Conservation (phyloP, 2,888 invertebrate genomes). For the Xestia rhomboidea region DNA sequence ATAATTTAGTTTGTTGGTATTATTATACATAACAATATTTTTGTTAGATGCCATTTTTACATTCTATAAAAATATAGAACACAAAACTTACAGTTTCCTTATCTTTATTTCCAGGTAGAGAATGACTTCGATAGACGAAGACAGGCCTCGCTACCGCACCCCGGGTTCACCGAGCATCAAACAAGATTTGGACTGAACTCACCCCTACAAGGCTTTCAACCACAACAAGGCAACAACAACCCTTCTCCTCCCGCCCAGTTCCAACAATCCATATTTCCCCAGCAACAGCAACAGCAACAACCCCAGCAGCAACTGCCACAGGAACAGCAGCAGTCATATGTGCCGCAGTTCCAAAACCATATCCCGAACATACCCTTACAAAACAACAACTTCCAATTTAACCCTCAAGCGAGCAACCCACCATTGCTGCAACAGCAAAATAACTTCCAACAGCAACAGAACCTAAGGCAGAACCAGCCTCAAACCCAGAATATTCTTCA, state of each 20-base stretch:
- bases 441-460: constrained; percentile 77
- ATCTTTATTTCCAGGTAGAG: constrained; percentile 84
- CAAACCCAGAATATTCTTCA: constrained; percentile 80
- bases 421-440: constrained; percentile 78
- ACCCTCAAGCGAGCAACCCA: constrained; percentile 75
- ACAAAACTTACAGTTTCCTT: constrained; percentile 41
- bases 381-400: constrained; percentile 81
- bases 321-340: constrained; percentile 75
- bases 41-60: constrained; percentile 1
- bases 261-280: constrained; percentile 71
- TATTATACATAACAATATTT: not conserved
- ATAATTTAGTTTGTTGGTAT: constrained; percentile 5
- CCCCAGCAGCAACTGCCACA: constrained; percentile 65
- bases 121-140: constrained; percentile 89
- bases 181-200: constrained; percentile 87
- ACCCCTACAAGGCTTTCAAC: constrained; percentile 84
- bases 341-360: constrained; percentile 84
- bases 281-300: constrained; percentile 64
- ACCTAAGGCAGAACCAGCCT: constrained; percentile 76
- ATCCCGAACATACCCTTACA: constrained; percentile 76
- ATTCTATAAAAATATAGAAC: not conserved
- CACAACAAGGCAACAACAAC: constrained; percentile 75
- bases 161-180: constrained; percentile 87
- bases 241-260: constrained; percentile 81
- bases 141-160: constrained; percentile 82